Conservation (phyloP, 23 tunicate genomes). For the Trididemnum clinides region DNA sequence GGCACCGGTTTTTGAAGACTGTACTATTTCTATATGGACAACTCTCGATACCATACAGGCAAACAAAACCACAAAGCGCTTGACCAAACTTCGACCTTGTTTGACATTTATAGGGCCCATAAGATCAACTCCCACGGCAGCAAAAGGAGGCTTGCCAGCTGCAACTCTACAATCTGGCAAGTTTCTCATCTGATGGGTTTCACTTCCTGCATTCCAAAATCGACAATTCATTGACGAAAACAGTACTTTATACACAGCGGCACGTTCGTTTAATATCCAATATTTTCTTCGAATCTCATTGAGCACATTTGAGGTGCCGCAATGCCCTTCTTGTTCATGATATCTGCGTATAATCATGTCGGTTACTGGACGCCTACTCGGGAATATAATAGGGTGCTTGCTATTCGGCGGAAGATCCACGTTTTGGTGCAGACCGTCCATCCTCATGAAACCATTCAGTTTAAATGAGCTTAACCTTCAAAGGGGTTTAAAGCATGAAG, state of each 20-base stretch:
- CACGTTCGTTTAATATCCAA: constrained; percentile 31
- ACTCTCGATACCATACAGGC: constrained; percentile 36
- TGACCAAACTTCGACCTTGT: constrained; percentile 29
- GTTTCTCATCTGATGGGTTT: constrained; percentile 8
- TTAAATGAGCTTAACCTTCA: neutral
- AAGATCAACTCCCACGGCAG: constrained; percentile 4
- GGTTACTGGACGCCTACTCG: neutral
- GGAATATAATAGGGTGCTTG: neutral
- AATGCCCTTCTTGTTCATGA: neutral
- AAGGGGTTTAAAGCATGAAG: neutral
- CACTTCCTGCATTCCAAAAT: neutral
- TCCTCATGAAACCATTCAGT: constrained; percentile 4
- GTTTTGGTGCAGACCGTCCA: constrained; percentile 12
- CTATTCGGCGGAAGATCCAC: neutral
- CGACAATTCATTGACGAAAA: neutral
- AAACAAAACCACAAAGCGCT: constrained; percentile 35
- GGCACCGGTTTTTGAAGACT: constrained; percentile 3
- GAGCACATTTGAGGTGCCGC: neutral
- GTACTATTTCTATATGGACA: constrained; percentile 28
- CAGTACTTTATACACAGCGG: neutral
- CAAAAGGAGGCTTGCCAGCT: constrained; percentile 18
- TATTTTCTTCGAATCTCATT: neutral
- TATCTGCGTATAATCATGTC: neutral
- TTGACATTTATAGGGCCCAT: constrained; percentile 36
- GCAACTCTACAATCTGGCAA: constrained; percentile 5